phyloP scores from a whole-genome alignment of 2,888 invertebrate species.

The Schrankia costaestrigalis region DNA sequence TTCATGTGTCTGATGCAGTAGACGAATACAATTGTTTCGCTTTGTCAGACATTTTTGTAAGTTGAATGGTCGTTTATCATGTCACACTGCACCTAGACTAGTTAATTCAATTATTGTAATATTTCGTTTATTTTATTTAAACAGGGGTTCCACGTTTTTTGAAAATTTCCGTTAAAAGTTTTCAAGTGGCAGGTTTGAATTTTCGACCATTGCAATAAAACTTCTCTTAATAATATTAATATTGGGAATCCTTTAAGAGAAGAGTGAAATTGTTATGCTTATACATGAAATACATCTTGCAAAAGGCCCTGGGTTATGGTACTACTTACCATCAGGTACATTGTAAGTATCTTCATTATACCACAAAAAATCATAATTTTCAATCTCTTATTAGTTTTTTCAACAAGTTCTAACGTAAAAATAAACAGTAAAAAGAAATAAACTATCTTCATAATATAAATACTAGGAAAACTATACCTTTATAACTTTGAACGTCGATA shows the following conservation, averaged over 20 bases:
- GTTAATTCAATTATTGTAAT: slow-evolving; percentile 14
- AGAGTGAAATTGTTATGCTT: too few species aligned
- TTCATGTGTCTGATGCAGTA: slow-evolving; percentile 74
- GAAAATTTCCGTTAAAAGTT: neutral
- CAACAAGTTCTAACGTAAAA: too few species aligned
- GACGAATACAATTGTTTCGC: slow-evolving; percentile 69
- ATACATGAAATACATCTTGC: too few species aligned
- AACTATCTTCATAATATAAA: slow-evolving; percentile 28
- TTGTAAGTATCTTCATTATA: too few species aligned
- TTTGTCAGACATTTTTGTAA: slow-evolving; percentile 44
- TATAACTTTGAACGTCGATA: slow-evolving; percentile 38
- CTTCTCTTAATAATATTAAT: neutral
- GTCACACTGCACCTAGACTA: slow-evolving; percentile 35
- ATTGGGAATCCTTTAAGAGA: too few species aligned
- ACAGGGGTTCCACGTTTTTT: too few species aligned
- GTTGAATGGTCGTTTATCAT: slow-evolving; percentile 44
- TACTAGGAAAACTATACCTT: slow-evolving; percentile 30
- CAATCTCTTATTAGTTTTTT: too few species aligned
- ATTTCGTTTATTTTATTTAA: too few species aligned
- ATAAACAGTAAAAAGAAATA: too few species aligned
- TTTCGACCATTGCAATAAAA: neutral
- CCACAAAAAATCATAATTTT: too few species aligned
- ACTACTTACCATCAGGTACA: too few species aligned
- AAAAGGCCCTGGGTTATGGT: too few species aligned
- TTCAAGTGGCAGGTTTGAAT: neutral